phyloP scores from a whole-genome alignment of 2,888 invertebrate genomes.

The Sinodicranocentrus sp. region DNA sequence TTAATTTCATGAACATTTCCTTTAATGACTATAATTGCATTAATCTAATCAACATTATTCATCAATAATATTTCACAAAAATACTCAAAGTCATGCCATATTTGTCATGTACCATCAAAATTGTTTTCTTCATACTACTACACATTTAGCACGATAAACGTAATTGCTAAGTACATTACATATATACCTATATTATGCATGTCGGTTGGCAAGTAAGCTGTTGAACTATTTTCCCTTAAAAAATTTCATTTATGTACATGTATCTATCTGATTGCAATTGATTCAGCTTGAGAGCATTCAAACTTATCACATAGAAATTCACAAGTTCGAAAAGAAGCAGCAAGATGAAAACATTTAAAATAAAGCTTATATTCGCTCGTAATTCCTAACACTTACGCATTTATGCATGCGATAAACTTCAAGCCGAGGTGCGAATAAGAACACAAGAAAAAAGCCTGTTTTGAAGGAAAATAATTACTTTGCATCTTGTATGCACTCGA shows the following conservation, averaged over 20 bases:
- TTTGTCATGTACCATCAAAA: conserved; percentile 45
- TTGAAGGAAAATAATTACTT: conserved; percentile 39
- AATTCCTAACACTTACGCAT: background rate
- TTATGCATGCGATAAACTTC: background rate
- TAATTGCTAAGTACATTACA: conserved; percentile 22
- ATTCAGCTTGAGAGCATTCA: background rate
- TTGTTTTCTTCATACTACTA: background rate
- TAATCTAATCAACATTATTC: conserved; percentile 51
- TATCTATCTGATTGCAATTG: background rate
- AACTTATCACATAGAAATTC: background rate
- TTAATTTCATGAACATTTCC: conserved; percentile 33
- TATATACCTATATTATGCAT: background rate
- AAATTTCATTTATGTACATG: conserved; percentile 10
- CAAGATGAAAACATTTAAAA: background rate
- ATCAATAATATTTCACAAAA: conserved; percentile 62
- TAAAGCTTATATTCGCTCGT: background rate
- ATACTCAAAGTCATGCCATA: conserved; percentile 58
- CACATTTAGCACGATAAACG: conserved; percentile 21
- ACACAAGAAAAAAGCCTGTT: conserved; percentile 45
- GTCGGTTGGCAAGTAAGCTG: conserved; percentile 30
- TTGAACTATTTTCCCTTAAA: conserved; percentile 41
- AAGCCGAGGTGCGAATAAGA: conserved; percentile 48
- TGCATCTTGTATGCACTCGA: conserved; percentile 41
- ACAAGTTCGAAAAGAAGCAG: background rate
- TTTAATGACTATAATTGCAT: background rate